Evolutionary conservation across 2,113 vertebrate genomes (phyloP), one percentile per base, ranked within the genome.

Genomic region (Cinclus mexicanus): DNA sequence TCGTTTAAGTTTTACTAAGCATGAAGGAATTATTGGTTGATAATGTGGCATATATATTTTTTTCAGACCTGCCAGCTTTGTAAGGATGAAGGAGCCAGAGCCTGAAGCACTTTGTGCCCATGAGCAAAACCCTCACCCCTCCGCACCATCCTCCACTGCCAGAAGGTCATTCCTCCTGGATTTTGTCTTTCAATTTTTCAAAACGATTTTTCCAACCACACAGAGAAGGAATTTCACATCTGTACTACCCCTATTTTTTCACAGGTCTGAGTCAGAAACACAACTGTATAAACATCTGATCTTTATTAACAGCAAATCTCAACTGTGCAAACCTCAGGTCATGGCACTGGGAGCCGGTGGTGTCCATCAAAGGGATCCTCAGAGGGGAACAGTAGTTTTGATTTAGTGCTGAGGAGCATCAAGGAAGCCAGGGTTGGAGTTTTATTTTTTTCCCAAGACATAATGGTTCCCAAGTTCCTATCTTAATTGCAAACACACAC

Each of bases 1-100:
- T 96, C 89, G 63, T 92, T 97, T 97, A 97, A 97, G 67, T 97
- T 96, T 97, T 96, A 97, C 57, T 96, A 97, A 97, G 95, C 90
- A 97, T 94, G 93, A 89, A 96, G 93, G 90, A 97, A 94, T 95
- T 96, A 96, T 90, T 92, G 91, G 94, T 91, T 95, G 88, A 94
- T 90, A 93, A 97, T 78, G 85, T 63, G 77, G 80, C 77, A 91
- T 89, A 90, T 72, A 92, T 49, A 37, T 42, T 87, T 82, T 81
- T 84, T 82, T 69, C 61, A 44, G 72, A 93, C n/a, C 60, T 81
- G 53, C 52, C 78, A 81, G 86, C 89, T 96, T 80, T 61, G 44
- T 71, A 83, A 91, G 93, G 67, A 83, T 2, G 7, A 95, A 85
- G 50, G 55, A 83, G 68, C 46, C 41, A 41, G 41, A 95, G 74